Evolutionary conservation across 2,113 vertebrate genomes (phyloP).

Genomic region (Amazona vittata): DNA sequence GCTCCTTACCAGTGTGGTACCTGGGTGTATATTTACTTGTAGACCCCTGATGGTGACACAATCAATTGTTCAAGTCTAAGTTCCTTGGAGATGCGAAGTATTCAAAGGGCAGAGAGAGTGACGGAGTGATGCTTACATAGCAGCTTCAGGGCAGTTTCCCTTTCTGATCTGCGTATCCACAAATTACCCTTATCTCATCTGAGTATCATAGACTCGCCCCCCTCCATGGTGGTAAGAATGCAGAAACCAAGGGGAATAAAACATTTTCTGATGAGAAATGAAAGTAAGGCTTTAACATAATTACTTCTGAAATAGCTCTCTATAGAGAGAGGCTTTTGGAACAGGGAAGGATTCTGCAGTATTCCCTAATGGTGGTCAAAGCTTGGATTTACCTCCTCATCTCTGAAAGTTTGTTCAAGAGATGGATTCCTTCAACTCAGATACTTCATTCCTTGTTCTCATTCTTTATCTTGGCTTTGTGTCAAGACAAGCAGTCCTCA

Average conservation of each 20-base stretch:
- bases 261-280: neutral
- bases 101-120: neutral
- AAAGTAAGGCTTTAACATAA: neutral
- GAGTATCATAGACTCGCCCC: neutral
- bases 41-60: neutral
- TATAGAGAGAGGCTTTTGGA: neutral
- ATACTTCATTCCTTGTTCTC: neutral
- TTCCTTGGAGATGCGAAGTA: neutral
- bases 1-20: neutral
- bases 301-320: neutral
- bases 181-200: neutral
- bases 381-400: neutral
- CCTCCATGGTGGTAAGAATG: neutral
- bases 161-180: neutral
- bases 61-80: neutral
- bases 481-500: neutral
- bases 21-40: neutral
- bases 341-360: neutral
- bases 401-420: neutral
- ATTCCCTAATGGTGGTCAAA: neutral
- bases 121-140: neutral
- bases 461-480: neutral
- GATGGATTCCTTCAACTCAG: neutral
- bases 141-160: neutral
- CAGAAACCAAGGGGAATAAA: neutral